These are phyloP conservation scores for Coilia nasus DNA, from an alignment of 2,797 vertebrate species.

Conservation along the genomic window DNA sequence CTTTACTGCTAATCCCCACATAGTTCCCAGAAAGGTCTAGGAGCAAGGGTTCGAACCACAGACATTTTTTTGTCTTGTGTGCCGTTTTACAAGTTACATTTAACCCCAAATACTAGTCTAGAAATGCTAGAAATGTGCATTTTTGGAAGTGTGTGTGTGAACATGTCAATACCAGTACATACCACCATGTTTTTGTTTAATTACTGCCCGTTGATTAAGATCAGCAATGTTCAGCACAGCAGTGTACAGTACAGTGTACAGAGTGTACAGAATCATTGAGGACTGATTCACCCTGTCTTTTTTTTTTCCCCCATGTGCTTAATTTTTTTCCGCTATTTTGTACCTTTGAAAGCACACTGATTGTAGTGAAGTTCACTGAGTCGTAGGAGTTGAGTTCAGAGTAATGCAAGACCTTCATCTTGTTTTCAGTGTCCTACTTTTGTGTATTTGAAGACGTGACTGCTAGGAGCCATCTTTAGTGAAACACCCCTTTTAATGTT, in stretches of 20 bases:
- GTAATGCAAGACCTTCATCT: background rate
- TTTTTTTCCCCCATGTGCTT: background rate
- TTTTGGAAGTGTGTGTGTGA: no score
- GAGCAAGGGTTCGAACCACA: no score
- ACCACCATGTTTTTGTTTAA: background rate
- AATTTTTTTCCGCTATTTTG: background rate
- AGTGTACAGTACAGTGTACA: background rate
- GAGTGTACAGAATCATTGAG: background rate
- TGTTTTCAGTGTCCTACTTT: background rate
- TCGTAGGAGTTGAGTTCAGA: background rate
- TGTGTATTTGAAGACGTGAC: background rate
- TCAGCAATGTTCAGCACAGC: background rate
- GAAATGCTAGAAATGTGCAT: no score
- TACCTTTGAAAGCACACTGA: background rate
- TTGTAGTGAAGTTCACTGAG: background rate
- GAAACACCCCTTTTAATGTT: background rate
- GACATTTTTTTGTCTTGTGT: no score
- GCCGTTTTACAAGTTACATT: no score
- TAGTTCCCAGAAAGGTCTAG: background rate
- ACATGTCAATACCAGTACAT: background rate
- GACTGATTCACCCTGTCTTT: background rate
- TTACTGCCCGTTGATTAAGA: background rate
- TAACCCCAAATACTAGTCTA: no score
- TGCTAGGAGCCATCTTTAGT: background rate
- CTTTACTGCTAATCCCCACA: background rate